Percentiles rank a stretch among this genome's conserved stretches.
These are phyloP conservation scores for Rhynchophorus ferrugineus DNA, from an alignment of 1,140 invertebrate genomes.

Conservation along the genomic window DNA sequence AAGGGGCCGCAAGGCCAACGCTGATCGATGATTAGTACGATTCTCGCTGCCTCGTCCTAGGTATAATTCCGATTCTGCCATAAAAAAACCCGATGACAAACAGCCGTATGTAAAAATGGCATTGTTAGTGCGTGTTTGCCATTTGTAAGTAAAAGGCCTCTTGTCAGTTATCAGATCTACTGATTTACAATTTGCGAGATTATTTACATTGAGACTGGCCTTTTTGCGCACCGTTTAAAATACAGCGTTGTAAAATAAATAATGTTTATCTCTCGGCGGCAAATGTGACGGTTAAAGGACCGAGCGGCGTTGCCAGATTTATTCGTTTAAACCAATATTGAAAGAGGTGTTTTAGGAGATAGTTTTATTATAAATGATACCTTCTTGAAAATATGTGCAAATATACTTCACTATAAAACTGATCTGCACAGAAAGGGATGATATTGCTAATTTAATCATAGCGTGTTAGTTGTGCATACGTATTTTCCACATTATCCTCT, in stretches of 20 bases:
- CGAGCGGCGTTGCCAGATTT: background rate
- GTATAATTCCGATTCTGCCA: background rate
- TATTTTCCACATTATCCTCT: too few relatives aligned
- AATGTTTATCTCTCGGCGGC: background rate
- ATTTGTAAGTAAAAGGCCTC: conserved; percentile 12
- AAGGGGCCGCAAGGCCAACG: background rate
- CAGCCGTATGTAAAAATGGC: conserved; percentile 7
- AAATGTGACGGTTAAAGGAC: background rate
- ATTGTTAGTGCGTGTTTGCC: conserved; percentile 13
- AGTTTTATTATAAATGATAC: too few relatives aligned
- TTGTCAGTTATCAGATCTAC: background rate
- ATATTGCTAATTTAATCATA: too few relatives aligned
- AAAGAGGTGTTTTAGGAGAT: background rate
- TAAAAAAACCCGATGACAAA: conserved; percentile 1
- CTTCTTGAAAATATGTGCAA: too few relatives aligned
- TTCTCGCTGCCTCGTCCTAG: background rate
- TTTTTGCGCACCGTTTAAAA: background rate
- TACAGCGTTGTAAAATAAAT: background rate
- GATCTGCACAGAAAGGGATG: too few relatives aligned
- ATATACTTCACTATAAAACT: too few relatives aligned
- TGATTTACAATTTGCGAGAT: conserved; percentile 9
- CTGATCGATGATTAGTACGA: background rate
- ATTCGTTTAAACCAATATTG: background rate
- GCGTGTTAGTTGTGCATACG: too few relatives aligned
- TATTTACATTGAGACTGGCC: background rate